Percentiles rank a stretch among this genome's conserved stretches.
phyloP scores from a whole-genome alignment of 2,888 invertebrate species.

The Epirrita christyi region DNA sequence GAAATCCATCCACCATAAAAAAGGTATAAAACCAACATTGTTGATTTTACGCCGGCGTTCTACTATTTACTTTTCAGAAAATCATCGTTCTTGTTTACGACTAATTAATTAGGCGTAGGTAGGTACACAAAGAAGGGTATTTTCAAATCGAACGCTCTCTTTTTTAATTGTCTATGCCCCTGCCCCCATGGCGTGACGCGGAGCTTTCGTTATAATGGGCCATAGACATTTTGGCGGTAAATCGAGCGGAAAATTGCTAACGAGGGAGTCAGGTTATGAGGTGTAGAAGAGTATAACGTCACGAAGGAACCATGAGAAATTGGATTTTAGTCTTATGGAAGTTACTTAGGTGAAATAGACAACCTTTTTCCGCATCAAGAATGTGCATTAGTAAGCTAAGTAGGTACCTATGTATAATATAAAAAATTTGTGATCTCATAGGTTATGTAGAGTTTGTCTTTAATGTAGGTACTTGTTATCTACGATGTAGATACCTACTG shows the following conservation, averaged over 20 bases:
- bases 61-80: conserved; percentile 81
- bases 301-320: conserved; percentile 17
- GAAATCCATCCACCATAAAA: conserved; percentile 52
- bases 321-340: neutral
- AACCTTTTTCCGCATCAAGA: too few relatives aligned
- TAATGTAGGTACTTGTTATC: too few relatives aligned
- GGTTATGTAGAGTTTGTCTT: too few relatives aligned
- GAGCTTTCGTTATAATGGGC: conserved; percentile 64
- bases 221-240: conserved; percentile 71
- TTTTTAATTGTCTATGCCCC: conserved; percentile 71
- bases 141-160: conserved; percentile 55
- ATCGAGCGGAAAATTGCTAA: conserved; percentile 82
- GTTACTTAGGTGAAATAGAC: too few relatives aligned
- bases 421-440: too few relatives aligned
- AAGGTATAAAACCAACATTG: conserved; percentile 71
- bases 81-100: conserved; percentile 82
- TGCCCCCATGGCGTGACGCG: conserved; percentile 65
- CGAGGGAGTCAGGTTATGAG: conserved; percentile 56
- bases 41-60: conserved; percentile 68
- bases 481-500: too few relatives aligned
- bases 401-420: too few relatives aligned
- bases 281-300: conserved; percentile 29
- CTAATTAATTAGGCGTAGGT: conserved; percentile 81
- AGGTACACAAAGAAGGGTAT: conserved; percentile 65
- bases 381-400: too few relatives aligned